phyloP scores from a whole-genome alignment of 2,797 vertebrate genomes.

The Apogon talboti region DNA sequence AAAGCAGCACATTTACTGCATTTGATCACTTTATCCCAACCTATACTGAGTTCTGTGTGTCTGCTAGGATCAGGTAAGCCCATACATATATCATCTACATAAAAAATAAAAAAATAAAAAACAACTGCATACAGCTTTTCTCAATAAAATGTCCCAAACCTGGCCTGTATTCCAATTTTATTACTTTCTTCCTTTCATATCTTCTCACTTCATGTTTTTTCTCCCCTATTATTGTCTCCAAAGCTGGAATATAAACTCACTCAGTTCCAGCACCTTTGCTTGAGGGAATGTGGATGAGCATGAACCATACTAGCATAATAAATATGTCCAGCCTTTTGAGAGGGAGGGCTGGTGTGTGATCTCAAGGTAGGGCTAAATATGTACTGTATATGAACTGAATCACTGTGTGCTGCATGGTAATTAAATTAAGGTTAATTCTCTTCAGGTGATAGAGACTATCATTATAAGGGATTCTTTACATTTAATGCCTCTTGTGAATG shows the following conservation, averaged over 20 bases:
- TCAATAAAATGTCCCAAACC: not conserved
- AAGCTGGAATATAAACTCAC: slow-evolving; percentile 11
- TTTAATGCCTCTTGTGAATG: not conserved
- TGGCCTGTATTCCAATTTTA: not conserved
- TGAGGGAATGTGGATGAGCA: slow-evolving; percentile 14
- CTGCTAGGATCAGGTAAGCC: not conserved
- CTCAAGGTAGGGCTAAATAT: not conserved
- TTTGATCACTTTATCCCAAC: not conserved
- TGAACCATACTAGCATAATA: slow-evolving; percentile 7
- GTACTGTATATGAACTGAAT: not conserved
- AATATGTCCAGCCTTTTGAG: not conserved
- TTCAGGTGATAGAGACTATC: not conserved
- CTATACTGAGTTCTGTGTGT: not conserved
- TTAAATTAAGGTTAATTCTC: not conserved
- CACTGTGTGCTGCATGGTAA: not conserved
- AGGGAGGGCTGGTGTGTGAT: slow-evolving; percentile 3
- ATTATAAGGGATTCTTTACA: not conserved
- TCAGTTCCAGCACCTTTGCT: slow-evolving; percentile 11
- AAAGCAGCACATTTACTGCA: not conserved
- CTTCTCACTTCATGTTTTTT: not conserved
- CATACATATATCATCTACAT: too few species aligned
- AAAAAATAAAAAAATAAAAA: not conserved
- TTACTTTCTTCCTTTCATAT: not conserved
- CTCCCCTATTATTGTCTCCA: slow-evolving; percentile 1
- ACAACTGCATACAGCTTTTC: not conserved